Evolutionary conservation across 2,888 invertebrate genomes (phyloP), one percentile per base, ranked within the genome.

Genomic region (Oxytorus armatus): DNA sequence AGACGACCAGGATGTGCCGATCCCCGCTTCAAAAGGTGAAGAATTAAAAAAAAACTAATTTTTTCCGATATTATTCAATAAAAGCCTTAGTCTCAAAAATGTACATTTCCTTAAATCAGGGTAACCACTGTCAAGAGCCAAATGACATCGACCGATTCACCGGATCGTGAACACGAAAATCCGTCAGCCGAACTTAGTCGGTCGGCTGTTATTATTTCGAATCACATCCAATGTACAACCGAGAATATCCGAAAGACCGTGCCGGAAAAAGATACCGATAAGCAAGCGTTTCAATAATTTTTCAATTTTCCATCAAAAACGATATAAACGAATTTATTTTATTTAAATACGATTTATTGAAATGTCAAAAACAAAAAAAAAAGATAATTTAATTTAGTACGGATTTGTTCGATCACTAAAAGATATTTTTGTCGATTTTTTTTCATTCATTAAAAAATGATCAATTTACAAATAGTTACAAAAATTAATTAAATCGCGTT

Each of bases 11-110:
- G 89, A 39, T 87, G 85, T 51, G 57, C 81, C 1, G 91, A 91
- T 84, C 90, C 90, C 14, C 86, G 91, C 69, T 91, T 91, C 44
- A 90, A 89, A 82, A 89, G 85, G 91, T 89, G 85, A 8, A 55
- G 49, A 7, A 11, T 49, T 16, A n/a, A n/a, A n/a, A n/a, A n/a
- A n/a, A n/a, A n/a, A n/a, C n/a, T n/a, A n/a, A n/a, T 25, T 47
- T 57, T n/a, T 63, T 11, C n/a, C n/a, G n/a, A n/a, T n/a, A n/a
- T n/a, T n/a, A n/a, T n/a, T n/a, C n/a, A n/a, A n/a, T n/a, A n/a
- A n/a, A n/a, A n/a, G n/a, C n/a, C n/a, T n/a, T n/a, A n/a, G n/a
- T n/a, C n/a, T n/a, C n/a, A n/a, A 23, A 49, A 39, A 53, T 55
- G 61, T 61, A 49, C 68, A 72, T n/a, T 61, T 16, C 72, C 23